phyloP scores from a whole-genome alignment of 2,888 invertebrate species.

The Drosophila formosana region DNA sequence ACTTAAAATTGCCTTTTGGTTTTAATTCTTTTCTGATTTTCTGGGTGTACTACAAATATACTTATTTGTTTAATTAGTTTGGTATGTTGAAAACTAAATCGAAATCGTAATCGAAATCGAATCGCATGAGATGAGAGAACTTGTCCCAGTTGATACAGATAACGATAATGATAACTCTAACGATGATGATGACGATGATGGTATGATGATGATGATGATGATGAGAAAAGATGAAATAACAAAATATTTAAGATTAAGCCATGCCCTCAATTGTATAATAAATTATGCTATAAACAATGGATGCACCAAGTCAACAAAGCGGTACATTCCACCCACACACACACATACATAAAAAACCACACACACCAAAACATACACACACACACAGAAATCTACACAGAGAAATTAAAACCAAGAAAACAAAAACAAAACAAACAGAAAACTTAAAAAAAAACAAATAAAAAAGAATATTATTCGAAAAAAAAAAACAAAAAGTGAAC shows the following conservation, averaged over 20 bases:
- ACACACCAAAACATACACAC: conserved; percentile 42
- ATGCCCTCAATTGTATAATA: conserved; percentile 83
- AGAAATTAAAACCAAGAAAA: conserved; percentile 67
- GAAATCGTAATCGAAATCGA: conserved; percentile 26
- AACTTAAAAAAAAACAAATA: conserved; percentile 75
- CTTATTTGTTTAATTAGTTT: conserved; percentile 63
- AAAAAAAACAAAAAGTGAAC: conserved; percentile 47
- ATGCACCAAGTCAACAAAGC: conserved; percentile 76
- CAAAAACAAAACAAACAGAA: conserved; percentile 63
- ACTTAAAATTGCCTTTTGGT: conserved; percentile 52
- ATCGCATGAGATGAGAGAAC: conserved; percentile 32
- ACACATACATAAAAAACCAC: conserved; percentile 18
- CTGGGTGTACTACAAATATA: conserved; percentile 58
- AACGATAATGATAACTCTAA: conserved; percentile 17
- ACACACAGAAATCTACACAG: conserved; percentile 43
- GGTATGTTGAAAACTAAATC: conserved; percentile 68
- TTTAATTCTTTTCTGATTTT: conserved; percentile 21
- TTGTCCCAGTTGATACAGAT: conserved; percentile 24
- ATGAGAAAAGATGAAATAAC: conserved; percentile 28
- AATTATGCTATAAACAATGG: conserved; percentile 69
- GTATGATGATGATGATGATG: conserved; percentile 19
- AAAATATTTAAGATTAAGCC: conserved; percentile 77
- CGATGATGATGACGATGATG: conserved; percentile 19
- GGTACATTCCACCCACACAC: conserved; percentile 72
- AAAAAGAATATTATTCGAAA: conserved; percentile 81